Percentiles rank a stretch among this genome's conserved stretches.
These are phyloP conservation scores for Sericinus montela DNA, from an alignment of 2,888 invertebrate genomes.

Conservation along the genomic window DNA sequence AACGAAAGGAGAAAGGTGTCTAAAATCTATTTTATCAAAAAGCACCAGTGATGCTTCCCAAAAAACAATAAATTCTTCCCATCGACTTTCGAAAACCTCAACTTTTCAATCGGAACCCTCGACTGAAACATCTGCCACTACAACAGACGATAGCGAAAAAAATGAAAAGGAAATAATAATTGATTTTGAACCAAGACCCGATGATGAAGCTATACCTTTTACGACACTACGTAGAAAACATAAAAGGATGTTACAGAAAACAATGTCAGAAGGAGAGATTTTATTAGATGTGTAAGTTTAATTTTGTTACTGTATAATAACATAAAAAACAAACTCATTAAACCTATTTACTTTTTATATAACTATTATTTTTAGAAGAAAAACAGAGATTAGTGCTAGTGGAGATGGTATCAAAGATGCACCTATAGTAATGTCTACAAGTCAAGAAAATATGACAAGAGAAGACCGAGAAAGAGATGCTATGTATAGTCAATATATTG, in stretches of 20 bases:
- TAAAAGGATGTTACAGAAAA: conserved; percentile 83
- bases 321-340: neutral
- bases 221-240: conserved; percentile 74
- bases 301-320: neutral
- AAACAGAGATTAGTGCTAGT: conserved; percentile 67
- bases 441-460: conserved; percentile 81
- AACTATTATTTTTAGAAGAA: conserved; percentile 49
- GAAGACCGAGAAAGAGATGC: conserved; percentile 70
- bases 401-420: conserved; percentile 70
- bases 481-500: conserved; percentile 60
- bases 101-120: conserved; percentile 77
- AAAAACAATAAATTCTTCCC: conserved; percentile 61
- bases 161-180: conserved; percentile 91
- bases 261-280: conserved; percentile 90
- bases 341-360: neutral
- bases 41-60: conserved; percentile 69
- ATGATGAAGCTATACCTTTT: conserved; percentile 82
- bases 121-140: conserved; percentile 72
- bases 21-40: conserved; percentile 66
- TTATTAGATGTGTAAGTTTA: conserved; percentile 78
- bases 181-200: conserved; percentile 89
- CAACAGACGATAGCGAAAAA: conserved; percentile 78
- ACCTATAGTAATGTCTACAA: conserved; percentile 77
- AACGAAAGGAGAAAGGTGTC: conserved; percentile 55
- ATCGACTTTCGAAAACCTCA: conserved; percentile 69